Evolutionary conservation across 1,140 invertebrate genomes (phyloP), one percentile per base, ranked within the genome.

Genomic region (Euschistus heros): DNA sequence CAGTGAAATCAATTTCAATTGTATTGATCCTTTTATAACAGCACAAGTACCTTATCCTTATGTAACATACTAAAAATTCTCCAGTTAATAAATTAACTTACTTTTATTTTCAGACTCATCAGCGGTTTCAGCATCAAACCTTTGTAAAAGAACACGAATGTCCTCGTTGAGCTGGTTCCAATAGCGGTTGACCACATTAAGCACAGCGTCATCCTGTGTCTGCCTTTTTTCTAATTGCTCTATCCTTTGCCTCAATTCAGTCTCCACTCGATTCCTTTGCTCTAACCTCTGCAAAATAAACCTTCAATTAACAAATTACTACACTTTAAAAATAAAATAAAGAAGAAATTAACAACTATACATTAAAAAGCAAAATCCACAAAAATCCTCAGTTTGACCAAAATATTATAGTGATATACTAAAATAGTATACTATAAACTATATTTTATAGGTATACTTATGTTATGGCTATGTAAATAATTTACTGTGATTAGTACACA

Each of bases 141-240:
- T 80, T 75, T 97, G 94, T 66, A 98, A 77, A 26, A 98, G 75
- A 33, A 98, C 87, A 70, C 95, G 78, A 68, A 98, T 92, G 77
- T 98, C 95, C 81, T 98, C 95, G 81, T 98, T 95, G 15, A 96
- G 79, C 74, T 94, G 88, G 80, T 94, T 98, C 95, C 95, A 98
- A 76, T 98, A 97, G 67, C 95, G 81, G 80, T 98, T 98, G 10
- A 99, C 93, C 66, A 97, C 94, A 80, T 95, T 97, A 13, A 98
- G 78, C 15, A 98, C 94, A 68, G 94, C 93, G 82, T 99, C 96
- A 78, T 98, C 95, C 76, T 96, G 94, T 47, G 92, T 93, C 76
- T 98, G 95, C 62, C 95, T 79, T 75, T 97, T 97, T 75, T 98
- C 94, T 68, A 98, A 78, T 76, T 98, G 94, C 76, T 98, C 94